phyloP scores from a whole-genome alignment of 2,888 invertebrate genomes.

The Nymphalis urticae region DNA sequence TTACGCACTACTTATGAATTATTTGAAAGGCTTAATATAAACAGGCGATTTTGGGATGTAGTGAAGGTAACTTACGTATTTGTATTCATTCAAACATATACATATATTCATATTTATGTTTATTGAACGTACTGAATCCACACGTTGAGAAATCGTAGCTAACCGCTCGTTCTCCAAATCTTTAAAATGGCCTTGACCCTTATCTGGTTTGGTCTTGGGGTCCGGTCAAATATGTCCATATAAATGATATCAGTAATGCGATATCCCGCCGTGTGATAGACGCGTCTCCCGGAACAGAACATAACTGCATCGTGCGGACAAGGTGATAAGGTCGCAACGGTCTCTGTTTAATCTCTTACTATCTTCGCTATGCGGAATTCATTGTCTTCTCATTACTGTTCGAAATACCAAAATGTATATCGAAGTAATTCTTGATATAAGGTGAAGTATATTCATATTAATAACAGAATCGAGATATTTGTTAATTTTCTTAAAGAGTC shows the following conservation, averaged over 20 bases:
- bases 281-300: conserved; percentile 55
- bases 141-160: too few species aligned
- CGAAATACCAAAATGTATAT: neutral
- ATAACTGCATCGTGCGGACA: conserved; percentile 56
- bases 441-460: too few species aligned
- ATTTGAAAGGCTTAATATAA: neutral
- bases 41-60: neutral
- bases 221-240: neutral
- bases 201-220: too few species aligned
- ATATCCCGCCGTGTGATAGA: conserved; percentile 32
- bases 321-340: conserved; percentile 53
- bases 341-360: conserved; percentile 24
- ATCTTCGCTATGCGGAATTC: conserved; percentile 15
- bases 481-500: too few species aligned
- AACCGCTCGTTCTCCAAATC: too few species aligned
- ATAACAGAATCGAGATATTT: too few species aligned
- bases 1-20: too few species aligned
- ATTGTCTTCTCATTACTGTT: neutral
- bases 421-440: neutral
- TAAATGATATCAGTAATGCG: neutral
- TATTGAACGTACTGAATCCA: too few species aligned
- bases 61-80: too few species aligned
- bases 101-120: too few species aligned
- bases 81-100: too few species aligned
- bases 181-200: too few species aligned